Evolutionary conservation across 2,797 vertebrate genomes (phyloP), one percentile per base, ranked within the genome.

Genomic region (Morelia viridis): DNA sequence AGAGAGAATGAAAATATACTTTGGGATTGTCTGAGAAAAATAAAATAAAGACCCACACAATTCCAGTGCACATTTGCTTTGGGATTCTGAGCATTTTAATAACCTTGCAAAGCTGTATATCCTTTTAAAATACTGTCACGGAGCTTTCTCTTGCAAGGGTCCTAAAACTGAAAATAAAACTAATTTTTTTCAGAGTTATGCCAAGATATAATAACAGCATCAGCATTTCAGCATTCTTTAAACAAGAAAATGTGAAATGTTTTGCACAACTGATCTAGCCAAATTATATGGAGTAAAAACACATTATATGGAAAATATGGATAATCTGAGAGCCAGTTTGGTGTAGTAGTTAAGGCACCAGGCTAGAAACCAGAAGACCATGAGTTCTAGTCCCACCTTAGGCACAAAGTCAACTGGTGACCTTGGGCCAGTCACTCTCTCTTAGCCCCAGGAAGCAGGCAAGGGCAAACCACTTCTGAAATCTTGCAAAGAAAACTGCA

Each of bases 191-290:
- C 56, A 71, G n/a, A 71, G 35, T 76, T 57, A n/a, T 46, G 56
- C 26, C 24, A 91, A 80, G 35, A 87, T 58, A 41, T 86, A 56
- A 84, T 50, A 53, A 71, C 41, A 91, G 85, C 64, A 41, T 87
- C 71, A 58, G 15, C 13, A 0, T 61, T 87, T 53, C 50, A 58
- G 61, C 7, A 8, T 5, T 28, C 17, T 56, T 88, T 56, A 13
- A 80, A 80, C 46, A 84, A 89, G n/a, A n/a, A 84, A 88, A 64
- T 35, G n/a, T 64, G 28, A 64, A 71, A 64, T 62, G 60, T 92
- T 58, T 80, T 41, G 19, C 11, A 24, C 41, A 46, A 46, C 41
- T 80, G 41, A 46, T 80, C 41, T 80, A 46, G 41, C 76, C 50
- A 80, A 80, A 46, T 80, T 80, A 80, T 80, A 80, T 46, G 76